phyloP scores from a whole-genome alignment of 2,888 invertebrate genomes.

The Crioceris asparagi region DNA sequence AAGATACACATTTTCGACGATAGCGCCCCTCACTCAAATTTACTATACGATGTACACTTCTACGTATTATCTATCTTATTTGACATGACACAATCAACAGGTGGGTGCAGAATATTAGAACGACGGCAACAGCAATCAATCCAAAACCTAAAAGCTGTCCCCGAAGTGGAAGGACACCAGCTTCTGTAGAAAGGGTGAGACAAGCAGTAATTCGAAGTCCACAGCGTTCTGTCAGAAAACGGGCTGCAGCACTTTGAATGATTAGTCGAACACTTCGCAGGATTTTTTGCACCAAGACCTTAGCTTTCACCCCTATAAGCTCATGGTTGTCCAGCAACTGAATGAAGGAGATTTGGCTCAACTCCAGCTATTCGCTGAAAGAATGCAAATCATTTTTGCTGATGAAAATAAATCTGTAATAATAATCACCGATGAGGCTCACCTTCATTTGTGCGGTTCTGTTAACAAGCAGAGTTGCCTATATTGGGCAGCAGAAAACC shows the following conservation, averaged over 20 bases:
- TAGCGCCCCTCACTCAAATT: too few relatives aligned
- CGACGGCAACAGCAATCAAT: background rate
- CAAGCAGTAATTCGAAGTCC: constrained; percentile 6
- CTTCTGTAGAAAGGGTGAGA: constrained; percentile 4
- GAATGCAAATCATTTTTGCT: constrained; percentile 6
- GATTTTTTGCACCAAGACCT: constrained; percentile 8
- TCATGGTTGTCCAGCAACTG: constrained; percentile 9
- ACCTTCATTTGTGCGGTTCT: constrained; percentile 8
- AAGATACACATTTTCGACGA: too few relatives aligned
- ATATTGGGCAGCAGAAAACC: constrained; percentile 12
- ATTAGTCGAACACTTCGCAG: constrained; percentile 3
- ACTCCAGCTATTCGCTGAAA: constrained; percentile 4
- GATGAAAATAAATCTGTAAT: constrained; percentile 2
- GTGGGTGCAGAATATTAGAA: background rate
- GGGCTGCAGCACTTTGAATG: constrained; percentile 4
- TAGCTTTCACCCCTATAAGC: constrained; percentile 9
- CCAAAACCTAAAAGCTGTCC: constrained; percentile 5
- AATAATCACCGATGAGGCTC: constrained; percentile 9
- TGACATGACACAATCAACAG: background rate
- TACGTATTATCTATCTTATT: too few relatives aligned
- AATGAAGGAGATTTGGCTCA: constrained; percentile 7
- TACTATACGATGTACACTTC: too few relatives aligned
- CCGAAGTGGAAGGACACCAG: constrained; percentile 6
- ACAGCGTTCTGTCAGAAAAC: constrained; percentile 7
- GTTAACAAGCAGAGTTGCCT: constrained; percentile 16